phyloP scores from a whole-genome alignment of 2,113 vertebrate species.

The Tylochromis polylepis region DNA sequence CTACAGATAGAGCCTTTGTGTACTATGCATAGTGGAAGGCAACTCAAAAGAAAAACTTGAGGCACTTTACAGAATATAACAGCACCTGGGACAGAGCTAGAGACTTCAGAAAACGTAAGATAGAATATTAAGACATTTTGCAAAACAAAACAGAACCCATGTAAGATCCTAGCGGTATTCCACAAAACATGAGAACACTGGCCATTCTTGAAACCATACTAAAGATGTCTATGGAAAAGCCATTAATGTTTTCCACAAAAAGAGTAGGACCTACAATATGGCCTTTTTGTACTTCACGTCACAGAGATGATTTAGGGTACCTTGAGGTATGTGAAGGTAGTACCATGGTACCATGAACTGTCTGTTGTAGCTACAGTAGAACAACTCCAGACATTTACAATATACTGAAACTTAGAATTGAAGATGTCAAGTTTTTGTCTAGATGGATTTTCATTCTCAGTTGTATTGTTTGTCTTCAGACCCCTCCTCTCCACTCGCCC shows the following conservation, averaged over 20 bases:
- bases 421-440: background rate
- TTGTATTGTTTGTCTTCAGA: conserved; percentile 58
- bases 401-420: background rate
- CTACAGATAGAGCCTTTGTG: background rate
- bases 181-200: background rate
- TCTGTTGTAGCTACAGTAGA: background rate
- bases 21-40: background rate
- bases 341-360: too few species aligned
- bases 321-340: background rate
- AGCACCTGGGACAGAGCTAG: background rate
- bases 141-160: background rate
- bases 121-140: background rate
- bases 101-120: background rate
- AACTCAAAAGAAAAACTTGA: background rate
- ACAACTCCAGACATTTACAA: background rate
- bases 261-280: too few species aligned
- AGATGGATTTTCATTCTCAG: background rate
- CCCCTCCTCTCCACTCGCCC: conserved; percentile 92
- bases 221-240: too few species aligned
- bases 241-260: too few species aligned
- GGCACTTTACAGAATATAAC: background rate
- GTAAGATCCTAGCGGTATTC: background rate
- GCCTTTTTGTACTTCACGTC: background rate
- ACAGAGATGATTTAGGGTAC: background rate
- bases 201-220: too few species aligned